A percentile compares a stretch with the other conserved stretches of the same genome.
phyloP scores from a whole-genome alignment of 2,888 invertebrate species.

The Andricus curvator region DNA sequence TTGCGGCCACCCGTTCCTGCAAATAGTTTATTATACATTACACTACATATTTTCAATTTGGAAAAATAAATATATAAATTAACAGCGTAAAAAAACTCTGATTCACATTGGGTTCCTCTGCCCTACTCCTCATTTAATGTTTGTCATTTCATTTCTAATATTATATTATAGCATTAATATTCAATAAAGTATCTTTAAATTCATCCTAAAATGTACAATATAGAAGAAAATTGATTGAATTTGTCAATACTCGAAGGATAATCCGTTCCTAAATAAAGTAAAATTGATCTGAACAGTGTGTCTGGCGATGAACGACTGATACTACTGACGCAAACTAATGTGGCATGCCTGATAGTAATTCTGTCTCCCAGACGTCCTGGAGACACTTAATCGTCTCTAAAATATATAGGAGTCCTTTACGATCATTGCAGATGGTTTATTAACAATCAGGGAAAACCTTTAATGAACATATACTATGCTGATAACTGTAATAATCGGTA shows the following conservation, averaged over 20 bases:
- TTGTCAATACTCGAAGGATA: not conserved
- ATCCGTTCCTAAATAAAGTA: not conserved
- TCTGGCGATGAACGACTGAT: constrained; percentile 17
- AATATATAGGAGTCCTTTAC: constrained; percentile 4
- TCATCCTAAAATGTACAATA: not conserved
- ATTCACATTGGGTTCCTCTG: too few relatives aligned
- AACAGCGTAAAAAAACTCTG: too few relatives aligned
- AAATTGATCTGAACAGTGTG: constrained; percentile 19
- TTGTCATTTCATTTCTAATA: too few relatives aligned
- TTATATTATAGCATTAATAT: too few relatives aligned
- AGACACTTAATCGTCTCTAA: constrained; percentile 29
- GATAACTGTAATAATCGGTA: not conserved
- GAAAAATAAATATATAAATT: too few relatives aligned
- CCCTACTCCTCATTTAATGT: too few relatives aligned
- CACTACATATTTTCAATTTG: too few relatives aligned
- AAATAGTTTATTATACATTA: too few relatives aligned
- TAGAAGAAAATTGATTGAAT: not conserved
- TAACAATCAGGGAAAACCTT: not conserved
- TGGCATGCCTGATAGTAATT: constrained; percentile 27
- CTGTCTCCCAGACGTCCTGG: constrained; percentile 23
- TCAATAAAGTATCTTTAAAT: not conserved
- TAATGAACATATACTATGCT: not conserved
- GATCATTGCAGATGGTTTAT: constrained; percentile 1
- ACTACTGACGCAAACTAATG: constrained; percentile 33
- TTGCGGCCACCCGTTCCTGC: too few relatives aligned